Evolutionary conservation across 2,113 vertebrate genomes (phyloP).

Genomic region (Sminthopsis crassicaudata): DNA sequence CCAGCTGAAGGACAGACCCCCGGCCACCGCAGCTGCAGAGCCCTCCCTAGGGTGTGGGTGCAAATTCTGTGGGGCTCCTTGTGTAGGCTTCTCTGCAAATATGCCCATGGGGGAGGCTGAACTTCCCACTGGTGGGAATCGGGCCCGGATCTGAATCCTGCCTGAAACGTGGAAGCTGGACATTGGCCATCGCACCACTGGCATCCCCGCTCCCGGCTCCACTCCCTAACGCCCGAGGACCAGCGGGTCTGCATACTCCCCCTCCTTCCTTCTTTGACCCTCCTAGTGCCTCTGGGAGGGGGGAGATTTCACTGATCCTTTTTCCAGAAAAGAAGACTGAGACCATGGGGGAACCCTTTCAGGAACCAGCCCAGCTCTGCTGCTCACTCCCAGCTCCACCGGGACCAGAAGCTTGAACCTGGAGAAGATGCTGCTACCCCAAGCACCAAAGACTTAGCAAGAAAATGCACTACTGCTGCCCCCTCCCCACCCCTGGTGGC

Average conservation of each 20-base stretch:
- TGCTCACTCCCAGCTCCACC: constrained; percentile 5
- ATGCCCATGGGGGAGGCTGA: no score
- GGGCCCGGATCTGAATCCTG: background rate
- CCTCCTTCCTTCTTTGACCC: no score
- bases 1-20: no score
- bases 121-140: no score
- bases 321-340: no score
- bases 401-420: constrained; percentile 41
- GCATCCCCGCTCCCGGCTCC: no score
- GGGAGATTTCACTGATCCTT: no score
- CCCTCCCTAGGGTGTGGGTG: no score
- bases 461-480: constrained; percentile 78
- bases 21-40: no score
- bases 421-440: constrained; percentile 80
- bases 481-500: background rate
- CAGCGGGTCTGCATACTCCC: no score
- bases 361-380: background rate
- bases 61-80: no score
- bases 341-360: background rate
- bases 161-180: background rate
- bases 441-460: constrained; percentile 84
- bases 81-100: background rate
- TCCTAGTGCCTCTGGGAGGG: background rate
- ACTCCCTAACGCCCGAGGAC: no score
- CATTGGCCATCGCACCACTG: background rate